These are phyloP conservation scores for Lucilia cuprina DNA, from an alignment of 1,140 invertebrate species.

Conservation along the genomic window DNA sequence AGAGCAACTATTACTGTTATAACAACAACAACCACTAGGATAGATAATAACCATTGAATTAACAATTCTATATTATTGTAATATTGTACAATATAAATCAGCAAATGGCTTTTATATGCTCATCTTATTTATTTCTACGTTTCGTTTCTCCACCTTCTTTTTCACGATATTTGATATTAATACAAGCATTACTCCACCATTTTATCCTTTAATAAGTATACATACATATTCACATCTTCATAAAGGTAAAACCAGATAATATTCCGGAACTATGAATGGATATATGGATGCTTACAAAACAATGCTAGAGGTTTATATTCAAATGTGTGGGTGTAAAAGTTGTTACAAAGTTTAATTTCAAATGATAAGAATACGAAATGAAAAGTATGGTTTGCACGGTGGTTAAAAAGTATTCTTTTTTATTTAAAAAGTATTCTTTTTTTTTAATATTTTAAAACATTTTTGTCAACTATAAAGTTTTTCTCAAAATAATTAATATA, in stretches of 20 bases:
- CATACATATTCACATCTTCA: not conserved
- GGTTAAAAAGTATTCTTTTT: not conserved
- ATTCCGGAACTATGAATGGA: not conserved
- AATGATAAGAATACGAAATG: conserved; percentile 7
- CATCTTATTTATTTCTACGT: not conserved
- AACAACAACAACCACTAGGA: not conserved
- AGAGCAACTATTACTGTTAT: not conserved
- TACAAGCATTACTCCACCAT: not conserved
- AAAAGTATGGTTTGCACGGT: not conserved
- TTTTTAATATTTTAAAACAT: no score
- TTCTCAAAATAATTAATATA: no score
- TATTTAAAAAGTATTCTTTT: no score
- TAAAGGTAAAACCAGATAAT: not conserved
- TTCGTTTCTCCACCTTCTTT: not conserved
- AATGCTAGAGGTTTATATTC: not conserved
- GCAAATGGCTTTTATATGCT: conserved; percentile 7
- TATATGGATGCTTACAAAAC: not conserved
- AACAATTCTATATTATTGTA: not conserved
- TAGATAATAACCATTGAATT: conserved; percentile 6
- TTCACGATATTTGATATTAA: no score
- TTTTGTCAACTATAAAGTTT: no score
- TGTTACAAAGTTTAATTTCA: conserved; percentile 7
- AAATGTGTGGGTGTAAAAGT: not conserved
- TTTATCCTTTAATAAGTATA: not conserved
- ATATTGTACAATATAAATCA: not conserved